Evolutionary conservation across 30 jellyfish, hydroid and myxozoan genomes (phyloP), one percentile per base, ranked within the genome.

Genomic region (Chrysaora quinquecirrha): DNA sequence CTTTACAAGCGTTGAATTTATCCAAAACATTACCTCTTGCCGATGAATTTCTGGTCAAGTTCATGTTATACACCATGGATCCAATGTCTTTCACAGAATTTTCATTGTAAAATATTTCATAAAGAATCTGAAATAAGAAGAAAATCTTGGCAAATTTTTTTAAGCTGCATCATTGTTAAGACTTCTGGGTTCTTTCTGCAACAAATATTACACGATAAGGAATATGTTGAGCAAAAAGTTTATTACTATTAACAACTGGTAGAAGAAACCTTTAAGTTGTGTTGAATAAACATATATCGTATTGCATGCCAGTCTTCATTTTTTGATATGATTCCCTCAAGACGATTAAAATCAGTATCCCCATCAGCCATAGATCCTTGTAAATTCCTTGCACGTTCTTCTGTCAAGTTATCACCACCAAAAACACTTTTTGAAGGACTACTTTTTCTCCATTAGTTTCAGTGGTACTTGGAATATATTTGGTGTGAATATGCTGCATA

Each of bases 341-440:
- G 71, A 72, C 73, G 46, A 12, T 72, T 49, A 47, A 9, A 72
- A 3, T 46, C 71, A 24, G 71, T 34, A n/a, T 72, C 50, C 10
- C 84, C 84, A n/a, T 43, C 76, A 1, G 71, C 70, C 70, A 72
- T 43, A 22, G 84, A 43, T 49, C 71, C 71, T 28, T 72, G 84
- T 72, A 49, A 2, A 23, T 49, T 72, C 48, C 48, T 7, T 47
- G 75, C 48, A 18, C 84, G 43, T 30, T 47, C 84, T 48, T 47
- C 84, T 24, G 50, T 72, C 47, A 72, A 43, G 25, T 72, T 47
- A 47, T 72, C 84, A 24, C 84, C 75, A 38, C 84, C 74, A 28
- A 72, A 72, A 24, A 49, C 1, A 47, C 28, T 49, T 33, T 31
- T 20, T 76, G 70, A 29, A 73, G 48, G 9, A 25, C 58, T 31